phyloP scores from a whole-genome alignment of 2,797 vertebrate species.

The Leucoraja ocellata region DNA sequence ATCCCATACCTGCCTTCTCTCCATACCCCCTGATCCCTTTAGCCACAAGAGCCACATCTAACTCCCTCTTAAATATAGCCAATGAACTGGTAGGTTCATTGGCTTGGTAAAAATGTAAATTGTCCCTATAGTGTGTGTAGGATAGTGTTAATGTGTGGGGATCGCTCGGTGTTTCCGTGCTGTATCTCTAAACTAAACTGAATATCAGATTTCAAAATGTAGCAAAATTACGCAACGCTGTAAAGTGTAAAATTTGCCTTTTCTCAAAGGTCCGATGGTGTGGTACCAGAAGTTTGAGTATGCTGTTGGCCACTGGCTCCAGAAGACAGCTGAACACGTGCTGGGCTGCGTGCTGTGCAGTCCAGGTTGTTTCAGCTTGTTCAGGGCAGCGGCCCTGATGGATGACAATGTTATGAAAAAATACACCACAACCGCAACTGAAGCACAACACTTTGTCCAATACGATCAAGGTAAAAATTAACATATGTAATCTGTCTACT shows the following conservation, averaged over 20 bases:
- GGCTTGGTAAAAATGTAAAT: too few relatives aligned
- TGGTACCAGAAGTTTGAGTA: conserved; percentile 81
- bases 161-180: too few relatives aligned
- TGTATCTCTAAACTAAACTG: too few relatives aligned
- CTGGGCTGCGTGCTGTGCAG: conserved; percentile 72
- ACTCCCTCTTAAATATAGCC: too few relatives aligned
- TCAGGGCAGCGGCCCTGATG: conserved; percentile 68
- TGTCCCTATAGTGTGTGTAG: too few relatives aligned
- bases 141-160: too few relatives aligned
- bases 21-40: too few relatives aligned
- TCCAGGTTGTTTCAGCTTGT: conserved; percentile 72
- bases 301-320: conserved; percentile 72
- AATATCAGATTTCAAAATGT: background rate
- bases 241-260: background rate
- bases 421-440: conserved; percentile 64
- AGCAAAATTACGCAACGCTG: background rate
- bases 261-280: conserved; percentile 65
- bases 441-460: conserved; percentile 65
- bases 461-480: conserved; percentile 66
- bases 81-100: too few relatives aligned
- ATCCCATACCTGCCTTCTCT: too few relatives aligned
- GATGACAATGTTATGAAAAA: conserved; percentile 68
- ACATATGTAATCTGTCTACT: background rate
- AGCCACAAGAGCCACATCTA: too few relatives aligned
- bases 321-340: conserved; percentile 72